Evolutionary conservation across 2,888 invertebrate genomes (phyloP).

Genomic region (Venusia cambrica): DNA sequence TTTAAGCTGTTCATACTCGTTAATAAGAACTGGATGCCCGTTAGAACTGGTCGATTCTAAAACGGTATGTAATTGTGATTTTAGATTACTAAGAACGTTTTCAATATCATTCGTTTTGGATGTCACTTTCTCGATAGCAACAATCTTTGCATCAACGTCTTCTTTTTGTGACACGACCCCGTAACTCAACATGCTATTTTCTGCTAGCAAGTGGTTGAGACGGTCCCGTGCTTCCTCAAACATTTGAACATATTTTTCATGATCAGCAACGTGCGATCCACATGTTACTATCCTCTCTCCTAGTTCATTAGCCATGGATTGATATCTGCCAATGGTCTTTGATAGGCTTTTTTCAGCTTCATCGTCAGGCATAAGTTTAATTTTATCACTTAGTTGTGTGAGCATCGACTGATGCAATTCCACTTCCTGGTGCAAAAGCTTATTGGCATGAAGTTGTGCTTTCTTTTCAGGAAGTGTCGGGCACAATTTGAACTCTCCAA

Average conservation of each 20-base stretch:
- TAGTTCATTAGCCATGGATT: constrained; percentile 84
- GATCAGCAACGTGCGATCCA: constrained; percentile 88
- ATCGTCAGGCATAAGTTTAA: constrained; percentile 88
- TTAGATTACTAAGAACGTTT: constrained; percentile 85
- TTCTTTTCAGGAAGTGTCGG: constrained; percentile 94
- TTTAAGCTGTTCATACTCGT: constrained; percentile 87
- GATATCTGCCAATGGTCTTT: constrained; percentile 87
- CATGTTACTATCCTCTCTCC: constrained; percentile 83
- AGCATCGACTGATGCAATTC: constrained; percentile 91
- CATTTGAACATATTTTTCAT: constrained; percentile 90
- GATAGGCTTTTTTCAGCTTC: constrained; percentile 88
- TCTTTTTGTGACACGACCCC: constrained; percentile 90
- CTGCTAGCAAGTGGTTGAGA: constrained; percentile 88
- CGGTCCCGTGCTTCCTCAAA: constrained; percentile 92
- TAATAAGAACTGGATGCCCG: constrained; percentile 87
- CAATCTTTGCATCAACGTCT: constrained; percentile 87
- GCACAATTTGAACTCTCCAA: constrained; percentile 86
- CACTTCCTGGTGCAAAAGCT: constrained; percentile 91
- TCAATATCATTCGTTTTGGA: constrained; percentile 88
- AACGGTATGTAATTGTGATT: constrained; percentile 86
- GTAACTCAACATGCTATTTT: constrained; percentile 88
- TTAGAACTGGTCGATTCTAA: constrained; percentile 88
- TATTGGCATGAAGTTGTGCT: constrained; percentile 89
- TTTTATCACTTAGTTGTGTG: constrained; percentile 90
- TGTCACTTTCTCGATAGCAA: constrained; percentile 87